phyloP scores from a whole-genome alignment of 53 echinoderm and acorn worm species.

The Mesocentrotus franciscanus region DNA sequence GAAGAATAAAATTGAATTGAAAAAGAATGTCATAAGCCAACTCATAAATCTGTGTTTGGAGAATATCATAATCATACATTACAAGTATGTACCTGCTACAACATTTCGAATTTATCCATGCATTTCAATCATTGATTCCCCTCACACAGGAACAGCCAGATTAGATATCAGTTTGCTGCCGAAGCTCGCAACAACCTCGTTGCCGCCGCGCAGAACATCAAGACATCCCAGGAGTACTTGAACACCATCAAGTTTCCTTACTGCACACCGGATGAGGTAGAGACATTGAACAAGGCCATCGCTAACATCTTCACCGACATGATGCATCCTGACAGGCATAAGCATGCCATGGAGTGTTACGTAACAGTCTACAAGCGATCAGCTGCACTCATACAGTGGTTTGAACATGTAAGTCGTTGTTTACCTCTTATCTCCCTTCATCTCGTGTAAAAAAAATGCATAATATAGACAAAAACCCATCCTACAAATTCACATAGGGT shows the following conservation, averaged over 20 bases:
- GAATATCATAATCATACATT: not conserved
- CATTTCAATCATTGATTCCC: not conserved
- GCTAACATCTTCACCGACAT: slow-evolving; percentile 92
- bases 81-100: not conserved
- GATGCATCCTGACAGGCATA: slow-evolving; percentile 83
- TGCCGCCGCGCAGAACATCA: slow-evolving; percentile 92
- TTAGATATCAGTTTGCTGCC: slow-evolving; percentile 88
- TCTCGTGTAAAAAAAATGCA: too few species aligned
- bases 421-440: not conserved
- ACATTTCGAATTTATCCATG: not conserved
- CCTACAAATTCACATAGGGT: too few species aligned
- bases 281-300: slow-evolving; percentile 84
- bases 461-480: too few species aligned
- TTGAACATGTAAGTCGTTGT: slow-evolving; percentile 85
- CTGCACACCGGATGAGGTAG: slow-evolving; percentile 90
- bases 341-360: slow-evolving; percentile 93
- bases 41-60: not conserved
- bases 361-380: slow-evolving; percentile 81
- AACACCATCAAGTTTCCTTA: slow-evolving; percentile 96
- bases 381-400: slow-evolving; percentile 94
- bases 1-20: too few species aligned
- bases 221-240: slow-evolving; percentile 86
- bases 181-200: slow-evolving; percentile 98
- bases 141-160: slow-evolving; percentile 70
- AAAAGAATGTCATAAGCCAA: not conserved